Evolutionary conservation across 2,113 vertebrate genomes (phyloP).

Genomic region (Crotalus helleri): DNA sequence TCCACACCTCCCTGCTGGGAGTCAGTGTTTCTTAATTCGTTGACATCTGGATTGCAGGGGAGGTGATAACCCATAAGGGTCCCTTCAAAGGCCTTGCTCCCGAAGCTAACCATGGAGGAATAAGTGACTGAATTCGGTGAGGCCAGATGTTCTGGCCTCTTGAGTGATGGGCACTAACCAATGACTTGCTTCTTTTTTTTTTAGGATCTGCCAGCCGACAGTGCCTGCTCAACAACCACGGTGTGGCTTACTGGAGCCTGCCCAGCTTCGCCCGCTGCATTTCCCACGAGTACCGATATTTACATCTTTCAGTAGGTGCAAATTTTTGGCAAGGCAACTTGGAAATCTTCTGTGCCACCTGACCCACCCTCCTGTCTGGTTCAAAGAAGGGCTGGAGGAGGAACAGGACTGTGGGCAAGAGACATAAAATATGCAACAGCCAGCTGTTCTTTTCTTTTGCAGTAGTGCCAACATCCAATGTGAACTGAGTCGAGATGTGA

Average conservation of each 20-base stretch:
- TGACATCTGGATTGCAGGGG: neutral
- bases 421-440: neutral
- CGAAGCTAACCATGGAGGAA: neutral
- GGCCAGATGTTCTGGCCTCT: neutral
- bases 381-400: no score
- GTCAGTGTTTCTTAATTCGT: neutral
- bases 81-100: neutral
- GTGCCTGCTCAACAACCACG: conserved; percentile 94
- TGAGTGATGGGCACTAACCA: neutral
- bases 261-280: conserved; percentile 98
- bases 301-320: conserved; percentile 89
- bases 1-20: neutral
- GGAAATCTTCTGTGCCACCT: neutral
- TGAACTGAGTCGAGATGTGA: neutral
- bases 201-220: conserved; percentile 97
- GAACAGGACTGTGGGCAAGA: neutral
- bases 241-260: conserved; percentile 94
- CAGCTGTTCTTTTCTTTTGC: neutral
- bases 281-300: conserved; percentile 96
- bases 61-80: neutral
- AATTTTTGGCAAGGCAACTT: neutral
- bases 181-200: neutral
- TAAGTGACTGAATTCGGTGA: neutral
- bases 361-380: no score
- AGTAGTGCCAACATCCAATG: neutral